Conservation (phyloP, 1,140 invertebrate genomes). For the Procambarus clarkii region DNA sequence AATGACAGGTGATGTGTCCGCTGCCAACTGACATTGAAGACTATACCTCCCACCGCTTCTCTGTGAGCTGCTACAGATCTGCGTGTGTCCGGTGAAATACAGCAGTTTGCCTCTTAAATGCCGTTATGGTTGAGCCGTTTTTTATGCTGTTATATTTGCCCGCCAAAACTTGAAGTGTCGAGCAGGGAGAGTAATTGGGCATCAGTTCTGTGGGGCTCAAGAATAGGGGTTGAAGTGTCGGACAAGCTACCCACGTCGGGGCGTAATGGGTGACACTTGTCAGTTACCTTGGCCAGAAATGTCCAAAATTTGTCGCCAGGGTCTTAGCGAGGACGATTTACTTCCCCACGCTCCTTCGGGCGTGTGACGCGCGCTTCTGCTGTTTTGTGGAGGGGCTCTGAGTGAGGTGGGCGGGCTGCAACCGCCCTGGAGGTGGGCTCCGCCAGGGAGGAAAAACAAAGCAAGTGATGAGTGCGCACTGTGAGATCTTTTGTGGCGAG, state of each 20-base stretch:
- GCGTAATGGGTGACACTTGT: slow-evolving; percentile 43
- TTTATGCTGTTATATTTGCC: slow-evolving; percentile 1
- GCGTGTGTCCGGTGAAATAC: slow-evolving; percentile 34
- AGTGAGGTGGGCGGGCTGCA: background rate
- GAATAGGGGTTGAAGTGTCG: slow-evolving; percentile 28
- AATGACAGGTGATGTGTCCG: slow-evolving; percentile 20
- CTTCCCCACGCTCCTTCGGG: slow-evolving; percentile 37
- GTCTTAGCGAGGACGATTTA: slow-evolving; percentile 37
- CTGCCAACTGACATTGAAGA: slow-evolving; percentile 44
- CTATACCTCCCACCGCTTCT: slow-evolving; percentile 6
- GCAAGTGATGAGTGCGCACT: slow-evolving; percentile 58
- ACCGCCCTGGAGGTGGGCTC: slow-evolving; percentile 1
- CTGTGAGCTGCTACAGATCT: slow-evolving; percentile 30
- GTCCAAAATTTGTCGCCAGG: slow-evolving; percentile 43
- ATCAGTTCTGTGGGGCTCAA: slow-evolving; percentile 2
- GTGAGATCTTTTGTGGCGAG: slow-evolving; percentile 57
- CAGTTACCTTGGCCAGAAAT: slow-evolving; percentile 42
- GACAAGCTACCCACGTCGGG: background rate
- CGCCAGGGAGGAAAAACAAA: slow-evolving; percentile 48
- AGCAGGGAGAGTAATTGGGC: slow-evolving; percentile 28
- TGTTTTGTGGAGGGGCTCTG: slow-evolving; percentile 36
- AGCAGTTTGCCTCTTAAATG: background rate
- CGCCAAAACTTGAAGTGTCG: background rate
- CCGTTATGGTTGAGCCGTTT: background rate
- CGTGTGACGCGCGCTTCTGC: slow-evolving; percentile 36